Base-by-base conservation (phyloP, 2,797 vertebrate genomes). In the Uromys caudimaculatus region DNA sequence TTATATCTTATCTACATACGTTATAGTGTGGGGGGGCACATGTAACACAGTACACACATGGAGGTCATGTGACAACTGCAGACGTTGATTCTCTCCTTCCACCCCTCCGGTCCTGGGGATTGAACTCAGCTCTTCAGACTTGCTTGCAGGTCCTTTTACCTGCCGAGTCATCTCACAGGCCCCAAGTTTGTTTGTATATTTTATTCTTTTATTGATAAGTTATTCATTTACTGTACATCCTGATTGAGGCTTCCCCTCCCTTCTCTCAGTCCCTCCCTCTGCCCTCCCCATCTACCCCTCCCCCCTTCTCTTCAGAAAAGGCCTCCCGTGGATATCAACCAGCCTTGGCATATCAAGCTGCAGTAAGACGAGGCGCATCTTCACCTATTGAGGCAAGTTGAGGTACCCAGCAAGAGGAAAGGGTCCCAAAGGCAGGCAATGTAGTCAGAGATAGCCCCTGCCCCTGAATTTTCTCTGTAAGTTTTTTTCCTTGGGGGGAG, bases 11-110 rank as follows among this genome's bases (percentile, higher is more conserved):
- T 11, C 6, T 16, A 27, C 14, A 50, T 23, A 29, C 35, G 27
- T 35, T 67, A 32, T 35, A 24, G 6, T 24, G 6, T 38, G 35
- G 21, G 78, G 5, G 32, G 50, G 50, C 17, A 24, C 32, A n/a
- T 12, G 32, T 6, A 32, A 44, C 19, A n/a, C 0, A 0, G 7
- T 1, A 21, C 23, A 4, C 32, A 24, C 32, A 1, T 24, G 35
- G 64, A 9, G 47, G 35, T 38, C 84, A 52, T 21, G 13, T 24
- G 64, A 5, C 13, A 10, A 24, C 23, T 9, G 32, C 32, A 86
- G 35, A 50, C 9, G 21, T n/a, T 32, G 32, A 10, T 27, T 71
- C 84, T 69, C 12, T 10, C 29, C 83, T 86, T n/a, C 29, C 29
- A 3, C 23, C 23, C 21, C 1, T 7, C 50, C 13, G 13, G 84